Evolutionary conservation across 2,113 vertebrate genomes (phyloP).

Genomic region (Corythornis madagascariensis): DNA sequence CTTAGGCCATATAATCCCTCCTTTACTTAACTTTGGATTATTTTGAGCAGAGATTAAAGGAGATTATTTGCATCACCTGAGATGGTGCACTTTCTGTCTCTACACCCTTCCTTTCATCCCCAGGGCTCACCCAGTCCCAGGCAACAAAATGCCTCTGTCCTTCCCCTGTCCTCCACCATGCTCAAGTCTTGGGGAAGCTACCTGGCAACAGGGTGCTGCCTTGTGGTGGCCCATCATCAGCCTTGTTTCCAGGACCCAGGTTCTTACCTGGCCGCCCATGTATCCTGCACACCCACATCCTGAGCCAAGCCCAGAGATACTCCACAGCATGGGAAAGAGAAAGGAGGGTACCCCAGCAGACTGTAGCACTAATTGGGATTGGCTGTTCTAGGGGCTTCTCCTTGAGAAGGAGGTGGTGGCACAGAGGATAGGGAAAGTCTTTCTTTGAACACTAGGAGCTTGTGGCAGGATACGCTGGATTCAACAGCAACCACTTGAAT

Average conservation of each 20-base stretch:
- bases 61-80: constrained; percentile 70
- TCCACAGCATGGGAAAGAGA: background rate
- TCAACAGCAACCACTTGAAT: background rate
- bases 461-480: background rate
- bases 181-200: background rate
- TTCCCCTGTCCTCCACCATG: background rate
- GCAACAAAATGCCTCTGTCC: background rate
- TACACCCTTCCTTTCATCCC: background rate
- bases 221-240: background rate
- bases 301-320: background rate
- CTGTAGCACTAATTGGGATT: background rate
- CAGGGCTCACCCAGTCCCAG: background rate
- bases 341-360: background rate
- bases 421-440: background rate
- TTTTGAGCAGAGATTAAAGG: constrained; percentile 81
- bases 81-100: constrained; percentile 35
- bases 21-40: constrained; percentile 78
- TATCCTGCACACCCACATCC: background rate
- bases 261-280: background rate
- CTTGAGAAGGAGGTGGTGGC: background rate
- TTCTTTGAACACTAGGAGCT: background rate
- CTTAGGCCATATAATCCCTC: constrained; percentile 74
- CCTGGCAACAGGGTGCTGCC: background rate
- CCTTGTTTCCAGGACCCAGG: background rate
- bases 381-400: background rate